phyloP scores from a whole-genome alignment of 2,888 invertebrate species.

The Prenolepis imparis region DNA sequence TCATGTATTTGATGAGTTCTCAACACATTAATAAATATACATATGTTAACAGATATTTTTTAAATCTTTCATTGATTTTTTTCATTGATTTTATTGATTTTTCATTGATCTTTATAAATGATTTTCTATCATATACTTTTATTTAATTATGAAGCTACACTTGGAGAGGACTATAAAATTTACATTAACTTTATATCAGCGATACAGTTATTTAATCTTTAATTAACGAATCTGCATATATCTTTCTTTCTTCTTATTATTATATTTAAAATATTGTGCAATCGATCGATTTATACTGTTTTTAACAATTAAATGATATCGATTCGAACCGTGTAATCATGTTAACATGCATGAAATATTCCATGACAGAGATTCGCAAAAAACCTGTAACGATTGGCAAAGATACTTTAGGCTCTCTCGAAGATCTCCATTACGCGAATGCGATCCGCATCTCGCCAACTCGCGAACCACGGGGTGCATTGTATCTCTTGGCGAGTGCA shows the following conservation, averaged over 20 bases:
- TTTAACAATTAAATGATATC: neutral
- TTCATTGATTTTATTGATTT: no score
- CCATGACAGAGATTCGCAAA: neutral
- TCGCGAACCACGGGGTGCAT: conserved; percentile 46
- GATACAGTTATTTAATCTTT: neutral
- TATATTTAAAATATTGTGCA: neutral
- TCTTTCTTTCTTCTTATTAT: neutral
- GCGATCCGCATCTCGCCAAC: conserved; percentile 22
- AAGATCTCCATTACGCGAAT: conserved; percentile 41
- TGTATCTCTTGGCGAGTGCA: conserved; percentile 21
- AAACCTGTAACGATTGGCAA: neutral
- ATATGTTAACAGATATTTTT: neutral
- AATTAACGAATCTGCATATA: neutral
- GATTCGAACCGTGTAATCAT: neutral
- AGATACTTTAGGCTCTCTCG: conserved; percentile 4
- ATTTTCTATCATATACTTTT: neutral
- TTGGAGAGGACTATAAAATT: neutral
- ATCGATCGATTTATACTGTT: neutral
- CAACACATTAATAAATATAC: neutral
- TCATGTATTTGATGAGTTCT: conserved; percentile 15
- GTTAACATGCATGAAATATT: neutral
- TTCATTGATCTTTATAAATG: neutral
- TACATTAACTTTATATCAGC: neutral
- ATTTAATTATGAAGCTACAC: neutral
- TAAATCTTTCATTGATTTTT: neutral